Evolutionary conservation across 2,797 vertebrate genomes (phyloP).

Genomic region (Sebastes umbrosus): DNA sequence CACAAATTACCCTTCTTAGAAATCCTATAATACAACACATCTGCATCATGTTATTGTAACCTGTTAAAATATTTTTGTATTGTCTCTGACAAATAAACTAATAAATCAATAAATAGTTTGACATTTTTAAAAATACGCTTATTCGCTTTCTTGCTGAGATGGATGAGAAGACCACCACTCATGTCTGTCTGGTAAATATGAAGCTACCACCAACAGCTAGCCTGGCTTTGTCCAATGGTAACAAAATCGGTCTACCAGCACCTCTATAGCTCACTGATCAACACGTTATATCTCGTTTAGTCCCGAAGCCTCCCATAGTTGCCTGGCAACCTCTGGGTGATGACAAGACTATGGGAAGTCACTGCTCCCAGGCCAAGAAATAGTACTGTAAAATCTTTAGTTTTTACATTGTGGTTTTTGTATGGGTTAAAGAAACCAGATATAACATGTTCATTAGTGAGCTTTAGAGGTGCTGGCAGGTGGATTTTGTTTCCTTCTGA

Average conservation of each 20-base stretch:
- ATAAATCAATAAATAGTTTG: neutral
- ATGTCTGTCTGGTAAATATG: neutral
- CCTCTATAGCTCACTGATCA: neutral
- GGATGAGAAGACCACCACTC: neutral
- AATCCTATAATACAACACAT: neutral
- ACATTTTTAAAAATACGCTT: neutral
- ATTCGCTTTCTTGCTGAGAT: neutral
- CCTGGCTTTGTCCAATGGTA: neutral
- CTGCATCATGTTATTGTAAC: neutral
- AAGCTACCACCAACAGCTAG: neutral
- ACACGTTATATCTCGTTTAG: neutral
- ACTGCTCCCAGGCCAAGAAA: neutral
- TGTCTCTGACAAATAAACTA: neutral
- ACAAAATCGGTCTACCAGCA: neutral
- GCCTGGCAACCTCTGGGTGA: neutral
- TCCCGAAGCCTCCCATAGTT: neutral
- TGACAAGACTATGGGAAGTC: neutral
- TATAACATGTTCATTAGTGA: neutral
- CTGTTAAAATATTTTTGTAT: neutral
- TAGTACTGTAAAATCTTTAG: neutral
- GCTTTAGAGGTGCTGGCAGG: neutral
- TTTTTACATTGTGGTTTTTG: neutral
- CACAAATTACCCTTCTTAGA: neutral
- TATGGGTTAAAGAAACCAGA: neutral
- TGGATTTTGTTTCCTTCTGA: neutral